phyloP scores from a whole-genome alignment of 2,888 invertebrate species.

The Hipparchia sbordonii region DNA sequence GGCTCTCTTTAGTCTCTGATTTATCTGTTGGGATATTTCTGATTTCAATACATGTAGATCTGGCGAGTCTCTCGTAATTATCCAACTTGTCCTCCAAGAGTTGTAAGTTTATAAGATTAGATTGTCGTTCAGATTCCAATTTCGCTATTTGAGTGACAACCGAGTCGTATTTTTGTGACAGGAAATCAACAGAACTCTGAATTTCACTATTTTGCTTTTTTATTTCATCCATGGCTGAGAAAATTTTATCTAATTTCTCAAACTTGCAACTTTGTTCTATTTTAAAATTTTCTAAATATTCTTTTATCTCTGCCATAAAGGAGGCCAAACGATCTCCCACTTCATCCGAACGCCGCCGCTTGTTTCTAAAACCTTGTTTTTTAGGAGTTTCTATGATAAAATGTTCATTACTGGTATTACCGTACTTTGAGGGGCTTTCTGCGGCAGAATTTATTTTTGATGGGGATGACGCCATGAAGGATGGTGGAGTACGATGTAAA shows the following conservation, averaged over 20 bases:
- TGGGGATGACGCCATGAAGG: no score
- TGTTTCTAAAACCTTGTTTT: background rate
- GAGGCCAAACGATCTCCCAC: background rate
- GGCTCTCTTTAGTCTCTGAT: no score
- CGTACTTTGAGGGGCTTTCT: no score
- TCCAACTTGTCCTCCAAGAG: conserved; percentile 26
- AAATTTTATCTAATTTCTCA: background rate
- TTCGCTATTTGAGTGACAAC: background rate
- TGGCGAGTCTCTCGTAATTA: background rate
- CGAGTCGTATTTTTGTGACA: conserved; percentile 10
- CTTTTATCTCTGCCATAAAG: background rate
- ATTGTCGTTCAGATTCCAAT: background rate
- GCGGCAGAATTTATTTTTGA: no score
- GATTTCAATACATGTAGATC: no score
- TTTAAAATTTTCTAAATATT: background rate
- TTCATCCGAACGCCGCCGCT: conserved; percentile 10
- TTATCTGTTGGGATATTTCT: no score
- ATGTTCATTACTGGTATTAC: no score
- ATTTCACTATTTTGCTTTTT: background rate
- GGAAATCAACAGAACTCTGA: background rate
- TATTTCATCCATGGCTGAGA: conserved; percentile 5
- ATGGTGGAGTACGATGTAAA: no score
- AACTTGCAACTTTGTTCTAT: background rate
- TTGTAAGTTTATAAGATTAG: background rate
- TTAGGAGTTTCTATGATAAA: no score